Conservation (phyloP, 2,888 invertebrate genomes). For the Chrysodeixis includens region DNA sequence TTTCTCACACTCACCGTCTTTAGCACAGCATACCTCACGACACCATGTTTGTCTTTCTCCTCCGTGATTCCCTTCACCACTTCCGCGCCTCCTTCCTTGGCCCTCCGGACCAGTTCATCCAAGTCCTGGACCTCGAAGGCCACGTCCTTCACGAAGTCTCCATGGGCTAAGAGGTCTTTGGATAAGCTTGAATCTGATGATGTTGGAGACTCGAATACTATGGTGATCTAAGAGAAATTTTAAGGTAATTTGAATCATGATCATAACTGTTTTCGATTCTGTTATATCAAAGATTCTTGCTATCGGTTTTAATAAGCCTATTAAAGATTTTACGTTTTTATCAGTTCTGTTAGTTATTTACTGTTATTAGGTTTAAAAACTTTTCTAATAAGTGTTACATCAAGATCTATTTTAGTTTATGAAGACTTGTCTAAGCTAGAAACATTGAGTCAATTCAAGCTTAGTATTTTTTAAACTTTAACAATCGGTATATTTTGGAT, state of each 20-base stretch:
- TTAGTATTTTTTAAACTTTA: too few relatives aligned
- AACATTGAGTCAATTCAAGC: too few relatives aligned
- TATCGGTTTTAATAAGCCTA: too few relatives aligned
- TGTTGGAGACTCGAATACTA: constrained; percentile 97
- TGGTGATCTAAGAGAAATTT: constrained; percentile 91
- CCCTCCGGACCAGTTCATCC: constrained; percentile 94
- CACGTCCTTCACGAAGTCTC: constrained; percentile 98
- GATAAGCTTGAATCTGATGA: constrained; percentile 91
- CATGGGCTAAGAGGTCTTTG: constrained; percentile 94
- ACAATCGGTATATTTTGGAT: too few relatives aligned
- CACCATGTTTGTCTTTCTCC: constrained; percentile 95
- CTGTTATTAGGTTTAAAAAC: too few relatives aligned
- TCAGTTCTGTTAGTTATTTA: too few relatives aligned
- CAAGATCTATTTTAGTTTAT: too few relatives aligned
- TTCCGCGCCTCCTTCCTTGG: constrained; percentile 95
- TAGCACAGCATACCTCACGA: constrained; percentile 95
- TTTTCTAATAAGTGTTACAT: too few relatives aligned
- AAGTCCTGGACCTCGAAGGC: constrained; percentile 98
- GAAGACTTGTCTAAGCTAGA: too few relatives aligned
- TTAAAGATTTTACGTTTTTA: too few relatives aligned
- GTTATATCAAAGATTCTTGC: too few relatives aligned
- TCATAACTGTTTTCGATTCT: too few relatives aligned
- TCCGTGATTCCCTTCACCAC: constrained; percentile 95
- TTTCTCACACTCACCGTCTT: constrained; percentile 92
- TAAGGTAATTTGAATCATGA: background rate